These are phyloP conservation scores for Machimus rusticus DNA, from an alignment of 2,888 invertebrate species.

Conservation along the genomic window DNA sequence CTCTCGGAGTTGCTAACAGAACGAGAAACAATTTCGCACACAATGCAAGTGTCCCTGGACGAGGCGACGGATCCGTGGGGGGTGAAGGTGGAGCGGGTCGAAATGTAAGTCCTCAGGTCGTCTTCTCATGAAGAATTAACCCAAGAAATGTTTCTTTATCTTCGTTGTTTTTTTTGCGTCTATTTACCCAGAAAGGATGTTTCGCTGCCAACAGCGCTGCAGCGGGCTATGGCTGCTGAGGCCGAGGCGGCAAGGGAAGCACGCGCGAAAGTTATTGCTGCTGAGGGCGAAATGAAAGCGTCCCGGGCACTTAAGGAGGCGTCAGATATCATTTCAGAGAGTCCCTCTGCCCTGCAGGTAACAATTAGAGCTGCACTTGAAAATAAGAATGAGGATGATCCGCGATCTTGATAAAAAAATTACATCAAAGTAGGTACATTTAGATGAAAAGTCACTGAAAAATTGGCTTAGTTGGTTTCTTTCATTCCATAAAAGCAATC, in stretches of 20 bases:
- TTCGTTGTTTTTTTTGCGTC: neutral
- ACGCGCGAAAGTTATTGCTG: conserved; percentile 81
- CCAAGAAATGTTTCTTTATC: neutral
- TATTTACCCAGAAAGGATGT: conserved; percentile 73
- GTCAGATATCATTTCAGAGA: conserved; percentile 79
- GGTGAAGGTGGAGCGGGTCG: conserved; percentile 91
- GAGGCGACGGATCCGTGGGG: conserved; percentile 89
- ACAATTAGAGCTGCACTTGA: conserved; percentile 22
- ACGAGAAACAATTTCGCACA: conserved; percentile 87
- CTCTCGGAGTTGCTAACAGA: conserved; percentile 92
- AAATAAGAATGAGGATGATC: neutral
- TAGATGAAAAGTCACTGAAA: too few relatives aligned
- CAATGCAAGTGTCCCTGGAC: conserved; percentile 85
- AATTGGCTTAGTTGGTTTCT: too few relatives aligned
- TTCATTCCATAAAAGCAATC: too few relatives aligned
- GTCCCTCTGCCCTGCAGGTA: conserved; percentile 73
- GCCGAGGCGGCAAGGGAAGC: conserved; percentile 83
- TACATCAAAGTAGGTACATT: too few relatives aligned
- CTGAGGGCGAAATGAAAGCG: conserved; percentile 85
- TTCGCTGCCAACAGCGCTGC: conserved; percentile 76
- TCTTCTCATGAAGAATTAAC: neutral
- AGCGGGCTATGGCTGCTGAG: conserved; percentile 84
- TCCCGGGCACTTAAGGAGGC: conserved; percentile 83
- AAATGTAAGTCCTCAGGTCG: conserved; percentile 75
- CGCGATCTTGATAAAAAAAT: neutral